phyloP scores from a whole-genome alignment of 2,113 vertebrate species.

The Lagopus leucura region DNA sequence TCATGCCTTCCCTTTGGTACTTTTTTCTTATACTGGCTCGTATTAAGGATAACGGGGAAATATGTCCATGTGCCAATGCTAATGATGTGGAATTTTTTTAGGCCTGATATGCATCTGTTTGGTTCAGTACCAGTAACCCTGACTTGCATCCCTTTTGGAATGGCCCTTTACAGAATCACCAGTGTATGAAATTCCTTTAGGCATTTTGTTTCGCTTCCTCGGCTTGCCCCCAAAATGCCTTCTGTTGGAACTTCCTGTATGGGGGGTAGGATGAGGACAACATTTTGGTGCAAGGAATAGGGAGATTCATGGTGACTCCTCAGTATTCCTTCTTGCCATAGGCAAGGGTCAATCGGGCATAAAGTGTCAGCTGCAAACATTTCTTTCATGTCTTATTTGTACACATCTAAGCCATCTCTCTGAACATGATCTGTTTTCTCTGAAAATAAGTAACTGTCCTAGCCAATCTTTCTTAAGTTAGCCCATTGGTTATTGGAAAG shows the following conservation, averaged over 20 bases:
- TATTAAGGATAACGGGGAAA: not conserved
- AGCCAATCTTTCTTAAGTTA: not conserved
- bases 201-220: slow-evolving; percentile 12
- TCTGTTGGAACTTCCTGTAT: not conserved
- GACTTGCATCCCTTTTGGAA: not conserved
- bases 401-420: not conserved
- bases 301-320: not conserved
- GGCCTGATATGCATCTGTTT: not conserved
- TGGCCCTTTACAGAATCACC: not conserved
- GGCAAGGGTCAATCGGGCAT: not conserved
- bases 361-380: not conserved
- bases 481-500: not conserved
- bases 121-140: not conserved
- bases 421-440: not conserved
- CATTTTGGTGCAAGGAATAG: not conserved
- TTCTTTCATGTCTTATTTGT: not conserved
- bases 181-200: not conserved
- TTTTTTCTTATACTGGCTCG: not conserved
- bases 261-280: slow-evolving; percentile 3
- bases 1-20: not conserved
- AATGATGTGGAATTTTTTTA: not conserved
- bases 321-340: not conserved
- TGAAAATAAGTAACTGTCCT: not conserved
- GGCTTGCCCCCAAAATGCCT: not conserved
- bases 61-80: not conserved